Evolutionary conservation across 1,140 invertebrate species (phyloP), one percentile per base, ranked within the genome.

Genomic region (Diorhabda carinulata): DNA sequence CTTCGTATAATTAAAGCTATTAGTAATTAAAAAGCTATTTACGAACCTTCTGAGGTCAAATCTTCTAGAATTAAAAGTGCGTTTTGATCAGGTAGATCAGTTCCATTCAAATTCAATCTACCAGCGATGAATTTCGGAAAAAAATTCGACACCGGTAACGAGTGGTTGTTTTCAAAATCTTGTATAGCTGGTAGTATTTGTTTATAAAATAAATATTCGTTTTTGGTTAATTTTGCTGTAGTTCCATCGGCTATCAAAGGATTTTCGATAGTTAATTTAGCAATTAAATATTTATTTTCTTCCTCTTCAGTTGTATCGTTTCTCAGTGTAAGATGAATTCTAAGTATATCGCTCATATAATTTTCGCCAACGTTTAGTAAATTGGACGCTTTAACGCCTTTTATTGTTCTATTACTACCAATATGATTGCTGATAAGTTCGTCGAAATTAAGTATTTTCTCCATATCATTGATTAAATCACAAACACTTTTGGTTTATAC

Each of bases 301-400:
- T 73, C 5, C 57, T 68, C 47, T 8, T 71, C 41, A 4, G 73
- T 67, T 9, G 73, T 8, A 52, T 69, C 62, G 25, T 74, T 40
- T n/a, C 72, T 66, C 2, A 72, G 69, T 4, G 65, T 78, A 0
- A 80, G 78, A 5, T 78, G 64, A 0, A 88, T 80, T 4, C 78
- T 78, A 1, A 86, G 71, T 69, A 88, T 86, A 0, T 82, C 74
- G 76, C 87, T 87, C 3, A 85, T 86, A 71, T 87, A 88, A 78
- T 88, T 88, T 71, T 88, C 87, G 1, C 87, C 87, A 0, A 82
- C 81, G 60, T 82, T 82, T 5, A 85, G 87, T 9, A 88, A 66
- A 65, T 78, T 80, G 43, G 10, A 9, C 3, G 63, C 43, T 10
- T 67, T 66, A 5, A 3, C 44, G 9, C 56, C 47, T 2, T 41